Percentiles rank a stretch among this genome's conserved stretches.
Conservation (phyloP, 2,113 vertebrate genomes). For the Reinhardtius hippoglossoides region DNA sequence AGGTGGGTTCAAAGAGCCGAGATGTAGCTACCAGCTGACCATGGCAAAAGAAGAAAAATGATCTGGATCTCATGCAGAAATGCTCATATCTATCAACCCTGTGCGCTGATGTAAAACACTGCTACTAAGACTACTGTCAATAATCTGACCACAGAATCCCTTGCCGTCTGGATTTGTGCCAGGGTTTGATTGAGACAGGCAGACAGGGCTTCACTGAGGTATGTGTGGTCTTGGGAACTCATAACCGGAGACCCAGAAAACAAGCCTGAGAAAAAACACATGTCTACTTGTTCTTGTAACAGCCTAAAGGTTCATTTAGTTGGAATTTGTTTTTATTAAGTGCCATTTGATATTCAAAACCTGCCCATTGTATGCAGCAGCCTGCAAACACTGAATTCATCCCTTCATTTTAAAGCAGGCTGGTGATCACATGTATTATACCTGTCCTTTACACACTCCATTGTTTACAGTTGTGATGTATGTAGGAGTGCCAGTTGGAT, state of each 20-base stretch:
- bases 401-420: too few species aligned
- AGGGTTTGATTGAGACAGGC: constrained; percentile 53
- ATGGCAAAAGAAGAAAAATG: too few species aligned
- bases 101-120: not conserved
- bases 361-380: not conserved
- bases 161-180: constrained; percentile 27
- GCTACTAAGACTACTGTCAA: constrained; percentile 34
- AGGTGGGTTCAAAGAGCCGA: not conserved
- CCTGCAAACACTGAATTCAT: too few species aligned
- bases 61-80: too few species aligned
- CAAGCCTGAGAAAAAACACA: constrained; percentile 47
- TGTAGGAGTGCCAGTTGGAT: too few species aligned
- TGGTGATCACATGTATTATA: too few species aligned
- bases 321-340: constrained; percentile 48
- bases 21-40: not conserved
- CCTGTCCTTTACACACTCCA: too few species aligned
- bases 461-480: too few species aligned
- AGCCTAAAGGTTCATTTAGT: constrained; percentile 36
- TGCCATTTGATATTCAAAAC: constrained; percentile 25
- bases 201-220: constrained; percentile 62
- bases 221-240: constrained; percentile 69
- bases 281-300: constrained; percentile 17
- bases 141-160: constrained; percentile 30
- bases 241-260: constrained; percentile 66
- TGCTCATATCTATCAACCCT: too few species aligned